Base-by-base conservation (phyloP, 2,113 vertebrate species). In the Neotragus moschatus region DNA sequence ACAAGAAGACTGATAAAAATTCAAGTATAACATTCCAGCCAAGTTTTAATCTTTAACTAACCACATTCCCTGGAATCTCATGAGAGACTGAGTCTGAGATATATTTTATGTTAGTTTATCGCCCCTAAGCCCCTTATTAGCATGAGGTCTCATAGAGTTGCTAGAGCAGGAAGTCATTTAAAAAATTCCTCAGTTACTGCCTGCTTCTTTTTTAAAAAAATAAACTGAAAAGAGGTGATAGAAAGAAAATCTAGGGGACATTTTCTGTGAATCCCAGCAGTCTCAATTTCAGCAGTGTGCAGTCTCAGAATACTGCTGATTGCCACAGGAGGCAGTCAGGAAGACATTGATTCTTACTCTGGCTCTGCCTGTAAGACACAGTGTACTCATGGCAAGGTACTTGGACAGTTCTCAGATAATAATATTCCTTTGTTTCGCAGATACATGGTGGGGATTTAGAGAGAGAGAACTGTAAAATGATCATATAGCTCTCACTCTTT, bases 61-160 rank as follows among this genome's bases (percentile, higher is more conserved):
- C 21, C 61, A n/a, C 53, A 97, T 96, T 58, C 53, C 28, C 4
- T 94, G 53, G 21, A 14, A 39, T 91, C 94, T 77, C 21, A 96
- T 49, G 33, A 97, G 95, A 96, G 33, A 30, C 2, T 55, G 49
- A 94, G 2, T 53, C 43, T 96, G 21, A 90, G 91, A 88, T 95
- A 60, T 95, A 49, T 17, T 95, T 96, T 98, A 96, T 95, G 14
- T 61, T 87, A 84, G 53, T 98, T 94, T 97, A 88, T 3, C 5
- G 77, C 13, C 43, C 17, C 51, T 90, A 66, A 96, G 77, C 45
- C 8, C 60, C 91, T 66, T 90, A 88, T 25, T 66, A 97, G 45
- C 16, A 97, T 95, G 7, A 58, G 14, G 90, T 61, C 51, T 84
- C 63, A 81, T 28, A 36, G 25, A 90, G 0, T 21, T 92, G 7